Percentiles rank a stretch among this genome's conserved stretches.
These are phyloP conservation scores for Erythrocebus patas DNA, from an alignment of 2,113 vertebrate genomes.

Conservation along the genomic window DNA sequence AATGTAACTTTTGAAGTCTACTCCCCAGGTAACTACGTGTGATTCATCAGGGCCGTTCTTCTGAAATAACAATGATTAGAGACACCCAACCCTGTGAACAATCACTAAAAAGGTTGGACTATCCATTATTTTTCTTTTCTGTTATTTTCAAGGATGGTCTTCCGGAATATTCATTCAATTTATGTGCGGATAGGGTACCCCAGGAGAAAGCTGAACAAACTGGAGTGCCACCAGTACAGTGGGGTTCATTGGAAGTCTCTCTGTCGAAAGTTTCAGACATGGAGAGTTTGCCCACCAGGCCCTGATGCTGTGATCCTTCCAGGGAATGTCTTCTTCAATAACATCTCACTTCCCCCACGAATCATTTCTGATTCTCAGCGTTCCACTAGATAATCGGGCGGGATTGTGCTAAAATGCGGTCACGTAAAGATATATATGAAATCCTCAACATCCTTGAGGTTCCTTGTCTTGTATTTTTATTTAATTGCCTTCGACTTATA, in stretches of 20 bases:
- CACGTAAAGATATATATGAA: constrained; percentile 85
- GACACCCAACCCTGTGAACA: background rate
- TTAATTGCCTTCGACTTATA: constrained; percentile 95
- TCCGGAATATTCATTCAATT: no score
- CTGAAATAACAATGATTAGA: background rate
- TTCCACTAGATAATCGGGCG: constrained; percentile 83
- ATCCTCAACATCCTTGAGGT: constrained; percentile 86
- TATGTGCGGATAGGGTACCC: fast-evolving
- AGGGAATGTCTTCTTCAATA: constrained; percentile 63
- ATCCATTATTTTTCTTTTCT: fast-evolving
- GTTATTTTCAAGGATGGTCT: background rate
- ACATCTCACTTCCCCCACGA: constrained; percentile 64
- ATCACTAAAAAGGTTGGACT: background rate
- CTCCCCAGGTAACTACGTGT: fast-evolving
- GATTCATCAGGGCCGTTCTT: background rate
- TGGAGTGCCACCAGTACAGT: fast-evolving
- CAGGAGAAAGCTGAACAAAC: fast-evolving
- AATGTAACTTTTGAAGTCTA: no score
- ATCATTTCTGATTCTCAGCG: constrained; percentile 82
- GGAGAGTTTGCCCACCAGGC: constrained; percentile 36
- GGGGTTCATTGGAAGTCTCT: fast-evolving
- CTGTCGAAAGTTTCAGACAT: constrained; percentile 8
- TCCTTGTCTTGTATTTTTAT: constrained; percentile 90
- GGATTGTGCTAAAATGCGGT: constrained; percentile 83
- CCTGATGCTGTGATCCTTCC: constrained; percentile 43